A percentile compares a stretch with the other conserved stretches of the same genome.
Evolutionary conservation across 2,113 vertebrate genomes (phyloP).

Genomic region (Marmota monax): DNA sequence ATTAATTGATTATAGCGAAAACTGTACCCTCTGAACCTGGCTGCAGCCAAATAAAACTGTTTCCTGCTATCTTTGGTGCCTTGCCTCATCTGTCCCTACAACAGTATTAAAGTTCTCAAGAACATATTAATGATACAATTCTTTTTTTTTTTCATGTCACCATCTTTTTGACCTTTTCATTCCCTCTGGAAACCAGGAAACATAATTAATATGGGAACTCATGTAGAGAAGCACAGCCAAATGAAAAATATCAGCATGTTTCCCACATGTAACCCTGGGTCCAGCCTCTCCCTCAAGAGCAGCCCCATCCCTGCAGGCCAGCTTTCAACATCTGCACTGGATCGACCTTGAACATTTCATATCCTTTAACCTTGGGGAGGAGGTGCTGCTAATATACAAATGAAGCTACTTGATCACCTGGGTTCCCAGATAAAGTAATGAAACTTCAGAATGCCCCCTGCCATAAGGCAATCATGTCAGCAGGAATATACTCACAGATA

Average conservation of each 20-base stretch:
- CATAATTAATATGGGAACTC: background rate
- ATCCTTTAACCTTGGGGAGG: background rate
- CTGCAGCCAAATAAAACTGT: too few relatives aligned
- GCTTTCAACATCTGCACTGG: too few relatives aligned
- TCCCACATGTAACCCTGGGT: background rate
- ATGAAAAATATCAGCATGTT: background rate
- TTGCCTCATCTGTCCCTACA: too few relatives aligned
- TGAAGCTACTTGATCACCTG: background rate
- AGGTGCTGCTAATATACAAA: background rate
- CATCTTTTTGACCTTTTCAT: background rate
- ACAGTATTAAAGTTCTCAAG: background rate
- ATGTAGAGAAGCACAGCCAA: background rate
- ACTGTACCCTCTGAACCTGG: too few relatives aligned
- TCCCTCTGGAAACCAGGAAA: background rate
- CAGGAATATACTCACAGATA: background rate
- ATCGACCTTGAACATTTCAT: background rate
- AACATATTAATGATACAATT: background rate
- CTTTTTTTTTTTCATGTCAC: background rate
- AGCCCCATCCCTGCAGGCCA: background rate
- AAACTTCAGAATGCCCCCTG: background rate
- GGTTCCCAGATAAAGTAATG: background rate
- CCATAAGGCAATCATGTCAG: background rate
- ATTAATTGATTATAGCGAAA: too few relatives aligned
- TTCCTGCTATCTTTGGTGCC: too few relatives aligned
- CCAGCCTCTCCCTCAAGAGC: background rate